A percentile compares a stretch with the other conserved stretches of the same genome.
phyloP scores from a whole-genome alignment of 2,797 vertebrate genomes.

The Scarus forsteni region DNA sequence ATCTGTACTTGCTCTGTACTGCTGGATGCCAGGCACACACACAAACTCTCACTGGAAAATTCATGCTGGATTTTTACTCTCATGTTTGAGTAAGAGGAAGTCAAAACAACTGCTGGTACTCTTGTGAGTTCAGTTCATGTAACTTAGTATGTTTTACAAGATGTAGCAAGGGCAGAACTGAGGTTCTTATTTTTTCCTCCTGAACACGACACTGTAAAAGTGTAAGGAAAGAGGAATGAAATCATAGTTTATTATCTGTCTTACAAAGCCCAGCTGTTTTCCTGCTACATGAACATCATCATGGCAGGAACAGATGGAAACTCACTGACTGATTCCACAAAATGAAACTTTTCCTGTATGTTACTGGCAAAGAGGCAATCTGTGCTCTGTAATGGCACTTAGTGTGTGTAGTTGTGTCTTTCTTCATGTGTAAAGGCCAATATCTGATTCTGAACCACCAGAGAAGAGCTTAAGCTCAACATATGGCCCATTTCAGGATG shows the following conservation, averaged over 20 bases:
- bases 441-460: constrained; percentile 22
- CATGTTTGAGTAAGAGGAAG: constrained; percentile 3
- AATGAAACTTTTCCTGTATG: constrained; percentile 54
- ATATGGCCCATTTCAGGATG: not conserved
- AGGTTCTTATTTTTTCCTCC: not conserved
- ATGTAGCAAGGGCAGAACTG: not conserved
- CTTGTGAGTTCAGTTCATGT: not conserved
- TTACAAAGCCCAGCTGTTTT: constrained; percentile 56
- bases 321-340: constrained; percentile 37
- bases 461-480: constrained; percentile 4
- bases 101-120: constrained; percentile 1
- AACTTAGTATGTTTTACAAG: not conserved
- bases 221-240: constrained; percentile 38
- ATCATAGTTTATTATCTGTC: constrained; percentile 52
- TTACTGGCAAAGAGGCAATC: constrained; percentile 38
- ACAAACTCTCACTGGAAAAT: constrained; percentile 1
- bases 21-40: constrained; percentile 19
- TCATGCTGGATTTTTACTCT: not conserved
- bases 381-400: constrained; percentile 37
- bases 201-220: constrained; percentile 2
- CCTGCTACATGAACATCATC: constrained; percentile 53
- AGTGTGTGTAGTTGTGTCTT: constrained; percentile 7
- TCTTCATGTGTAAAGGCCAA: not conserved
- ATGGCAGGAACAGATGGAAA: constrained; percentile 68
- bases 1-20: constrained; percentile 33